Base-by-base conservation (phyloP, 2,888 invertebrate genomes). In the Drosophila rellima region DNA sequence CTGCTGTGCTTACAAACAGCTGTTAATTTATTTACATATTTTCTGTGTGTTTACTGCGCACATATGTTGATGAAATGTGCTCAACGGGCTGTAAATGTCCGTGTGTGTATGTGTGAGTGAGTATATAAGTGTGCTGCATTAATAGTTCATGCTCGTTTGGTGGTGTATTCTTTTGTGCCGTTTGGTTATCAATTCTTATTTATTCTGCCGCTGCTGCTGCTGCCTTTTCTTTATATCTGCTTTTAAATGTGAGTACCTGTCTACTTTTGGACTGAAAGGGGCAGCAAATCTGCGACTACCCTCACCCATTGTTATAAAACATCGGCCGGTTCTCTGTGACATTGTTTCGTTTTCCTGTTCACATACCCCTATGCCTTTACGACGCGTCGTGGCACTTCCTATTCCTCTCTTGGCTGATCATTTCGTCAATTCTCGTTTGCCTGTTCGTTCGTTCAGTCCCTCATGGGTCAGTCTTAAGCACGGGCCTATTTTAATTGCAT, bases 21-120 rank as follows among this genome's bases (percentile, higher is more conserved):
- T 83, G 83, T 83, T 83, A 88, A 83, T 78, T 86, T 88, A 86
- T 83, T 83, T 88, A 83, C 83, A 70, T 68, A 70, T 78, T 68
- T 68, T 70, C 63, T 79, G 65, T 82, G 76, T 82, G 70, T 67
- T 79, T 74, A 67, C 66, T 66, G 64, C 64, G 70, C 76, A 75
- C 86, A 86, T 86, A 88, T 88, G 88, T 75, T 83, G 56, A 72
- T 60, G 56, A 78, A 88, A 68, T 68, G 64, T 47, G 70, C 77
- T 81, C 75, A 72, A 81, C 40, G 52, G 33, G 15, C n/a, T 44
- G 33, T 61, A 66, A 33, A 39, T 29, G 48, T 17, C 33, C 20
- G 39, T 20, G 11, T 47, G 37, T 48, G 33, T 51, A 37, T 40
- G 40, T 29, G 40, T 15, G 13, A 35, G n/a, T 40, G 56, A 40